Conservation (phyloP, 2,113 vertebrate genomes). For the Lamprologus ornatipinnis region DNA sequence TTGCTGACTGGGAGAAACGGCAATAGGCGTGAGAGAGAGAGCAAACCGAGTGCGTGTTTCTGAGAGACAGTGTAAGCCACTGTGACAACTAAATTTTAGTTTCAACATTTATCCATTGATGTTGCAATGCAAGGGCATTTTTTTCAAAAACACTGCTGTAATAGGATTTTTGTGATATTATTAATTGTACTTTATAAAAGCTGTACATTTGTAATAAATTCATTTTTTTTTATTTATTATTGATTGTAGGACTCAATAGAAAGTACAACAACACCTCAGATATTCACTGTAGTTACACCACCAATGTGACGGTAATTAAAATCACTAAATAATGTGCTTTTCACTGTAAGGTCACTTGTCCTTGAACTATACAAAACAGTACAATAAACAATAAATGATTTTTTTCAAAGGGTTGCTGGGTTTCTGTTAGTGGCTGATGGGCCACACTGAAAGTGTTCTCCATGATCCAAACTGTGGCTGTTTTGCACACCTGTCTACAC, state of each 20-base stretch:
- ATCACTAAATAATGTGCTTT: constrained; percentile 41
- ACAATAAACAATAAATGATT: constrained; percentile 49
- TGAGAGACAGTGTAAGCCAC: background rate
- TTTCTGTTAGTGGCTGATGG: background rate
- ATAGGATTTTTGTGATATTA: constrained; percentile 50
- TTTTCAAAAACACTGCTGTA: constrained; percentile 50
- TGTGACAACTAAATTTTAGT: constrained; percentile 1
- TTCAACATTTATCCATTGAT: constrained; percentile 10
- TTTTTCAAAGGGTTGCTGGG: constrained; percentile 5
- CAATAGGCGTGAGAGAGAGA: background rate
- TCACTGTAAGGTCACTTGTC: constrained; percentile 41
- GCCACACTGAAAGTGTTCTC: background rate
- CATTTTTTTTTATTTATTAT: constrained; percentile 44
- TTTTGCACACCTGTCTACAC: background rate
- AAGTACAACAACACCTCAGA: constrained; percentile 8
- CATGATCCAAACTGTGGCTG: background rate
- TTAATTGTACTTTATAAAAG: constrained; percentile 51
- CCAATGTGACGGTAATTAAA: constrained; percentile 19
- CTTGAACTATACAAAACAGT: constrained; percentile 24
- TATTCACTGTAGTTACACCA: constrained; percentile 10
- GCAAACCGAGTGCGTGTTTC: background rate
- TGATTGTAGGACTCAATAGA: constrained; percentile 20
- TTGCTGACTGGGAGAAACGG: constrained; percentile 1
- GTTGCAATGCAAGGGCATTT: constrained; percentile 57
- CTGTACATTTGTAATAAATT: constrained; percentile 51